Base-by-base conservation (phyloP, 2,797 vertebrate genomes). In the Moxostoma hubbsi region DNA sequence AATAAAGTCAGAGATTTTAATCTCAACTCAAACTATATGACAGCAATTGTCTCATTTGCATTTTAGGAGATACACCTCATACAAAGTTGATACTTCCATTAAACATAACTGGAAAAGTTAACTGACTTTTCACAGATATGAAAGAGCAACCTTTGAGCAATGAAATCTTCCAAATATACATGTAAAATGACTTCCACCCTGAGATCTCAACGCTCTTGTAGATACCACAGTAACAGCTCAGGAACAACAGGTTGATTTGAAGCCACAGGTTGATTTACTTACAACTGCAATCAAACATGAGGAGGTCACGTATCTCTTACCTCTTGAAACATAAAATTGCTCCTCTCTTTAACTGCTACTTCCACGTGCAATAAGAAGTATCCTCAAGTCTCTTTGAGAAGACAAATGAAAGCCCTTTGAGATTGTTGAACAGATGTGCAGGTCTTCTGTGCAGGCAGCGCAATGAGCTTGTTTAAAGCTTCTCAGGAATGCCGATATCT, bases 401-500 rank as follows among this genome's bases (percentile, higher is more conserved):
- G 77, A 61, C 49, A 72, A 43, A 6, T 1, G n/a, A 7, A 45
- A 63, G 12, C 82, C 68, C 69, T 16, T 15, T 5, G n/a, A 18
- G 74, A 24, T 62, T 61, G 43, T 16, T 61, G n/a, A 51, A 13
- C 16, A 49, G 54, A 55, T 24, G 24, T 11, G n/a, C 46, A 24
- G 68, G 6, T 65, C 15, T 86, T 86, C 83, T 58, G 88, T 86
- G 82, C 65, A 83, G 76, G 58, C 57, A 79, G 83, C 83, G 85
- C 81, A 84, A 86, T 79, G 65, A 73, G 84, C 3, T 7, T 57
- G 50, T 43, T 57, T 24, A 68, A 63, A 54, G 57, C 67, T 78
- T 16, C 78, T 73, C 62, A 65, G 90, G 92, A 93, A 93, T 92
- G 91, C 85, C 87, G 89, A 88, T 88, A 88, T 90, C 85, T 47